Base-by-base conservation (phyloP, 2,888 invertebrate species). In the Noctua pronuba region DNA sequence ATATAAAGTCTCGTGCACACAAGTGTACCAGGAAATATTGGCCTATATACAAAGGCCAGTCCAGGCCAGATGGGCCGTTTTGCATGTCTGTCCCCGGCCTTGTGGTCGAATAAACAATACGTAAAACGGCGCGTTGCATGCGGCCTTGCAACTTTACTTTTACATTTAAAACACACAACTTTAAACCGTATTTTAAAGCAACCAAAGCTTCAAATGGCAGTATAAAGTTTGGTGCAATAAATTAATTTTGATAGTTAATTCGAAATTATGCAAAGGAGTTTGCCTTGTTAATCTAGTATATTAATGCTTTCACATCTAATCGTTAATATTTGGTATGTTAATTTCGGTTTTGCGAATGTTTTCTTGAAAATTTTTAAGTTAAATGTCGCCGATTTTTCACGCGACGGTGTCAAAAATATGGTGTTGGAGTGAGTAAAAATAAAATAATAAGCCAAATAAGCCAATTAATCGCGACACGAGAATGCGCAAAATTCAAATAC, bases 51-150 rank as follows among this genome's bases (percentile, higher is more conserved):
- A 89, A 88, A 86, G 83, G 84, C 84, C 81, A 86, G 90, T 85
- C 76, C 78, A 77, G 77, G 73, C 88, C 86, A 87, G 85, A 90
- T 89, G 86, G 88, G 87, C 84, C 82, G 77, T 87, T 89, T 87
- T 84, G 85, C 87, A 84, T 90, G 86, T 86, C 88, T 86, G 85
- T 90, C 84, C 88, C 80, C 83, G 75, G 80, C 83, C 83, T 89
- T 86, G 88, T 82, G 84, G 84, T 79, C 86, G 80, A 88, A 90
- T 90, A 90, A 90, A 91, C 89, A 86, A 90, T 84, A 88, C 84
- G 83, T 86, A 85, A 91, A 89, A 86, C 82, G 82, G 80, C 83
- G 70, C 86, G 78, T 88, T 87, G 89, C 88, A 88, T 88, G 88
- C 70, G 75, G 81, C 85, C 80, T 80, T 84, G 79, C 85, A 84